Evolutionary conservation across 2,113 vertebrate species (phyloP).

Genomic region (Taxidea taxus): DNA sequence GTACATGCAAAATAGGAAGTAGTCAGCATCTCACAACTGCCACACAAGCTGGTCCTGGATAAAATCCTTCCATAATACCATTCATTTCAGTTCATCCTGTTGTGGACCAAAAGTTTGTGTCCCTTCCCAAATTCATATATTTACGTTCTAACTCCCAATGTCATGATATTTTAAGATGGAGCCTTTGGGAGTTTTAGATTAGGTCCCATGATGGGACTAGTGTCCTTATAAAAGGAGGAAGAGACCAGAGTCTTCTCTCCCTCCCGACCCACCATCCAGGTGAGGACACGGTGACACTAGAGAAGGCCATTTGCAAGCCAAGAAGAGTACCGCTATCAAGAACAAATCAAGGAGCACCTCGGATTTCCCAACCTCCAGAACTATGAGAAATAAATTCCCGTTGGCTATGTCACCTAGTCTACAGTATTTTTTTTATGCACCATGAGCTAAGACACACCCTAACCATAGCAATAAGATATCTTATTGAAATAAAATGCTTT

Average conservation of each 20-base stretch:
- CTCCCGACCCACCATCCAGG: neutral
- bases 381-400: neutral
- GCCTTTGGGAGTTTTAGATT: neutral
- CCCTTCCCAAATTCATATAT: neutral
- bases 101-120: neutral
- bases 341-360: neutral
- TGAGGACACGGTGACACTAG: neutral
- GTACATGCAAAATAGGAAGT: neutral
- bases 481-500: neutral
- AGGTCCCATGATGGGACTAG: neutral
- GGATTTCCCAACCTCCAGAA: neutral
- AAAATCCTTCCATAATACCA: neutral
- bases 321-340: neutral
- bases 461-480: neutral
- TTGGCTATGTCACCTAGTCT: neutral
- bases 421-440: neutral
- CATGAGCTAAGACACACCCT: neutral
- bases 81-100: neutral
- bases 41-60: neutral
- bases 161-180: neutral
- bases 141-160: neutral
- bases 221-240: neutral
- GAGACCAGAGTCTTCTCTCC: neutral
- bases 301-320: neutral
- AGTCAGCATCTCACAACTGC: neutral